phyloP scores from a whole-genome alignment of 2,113 vertebrate species.

The Carassius carassius region DNA sequence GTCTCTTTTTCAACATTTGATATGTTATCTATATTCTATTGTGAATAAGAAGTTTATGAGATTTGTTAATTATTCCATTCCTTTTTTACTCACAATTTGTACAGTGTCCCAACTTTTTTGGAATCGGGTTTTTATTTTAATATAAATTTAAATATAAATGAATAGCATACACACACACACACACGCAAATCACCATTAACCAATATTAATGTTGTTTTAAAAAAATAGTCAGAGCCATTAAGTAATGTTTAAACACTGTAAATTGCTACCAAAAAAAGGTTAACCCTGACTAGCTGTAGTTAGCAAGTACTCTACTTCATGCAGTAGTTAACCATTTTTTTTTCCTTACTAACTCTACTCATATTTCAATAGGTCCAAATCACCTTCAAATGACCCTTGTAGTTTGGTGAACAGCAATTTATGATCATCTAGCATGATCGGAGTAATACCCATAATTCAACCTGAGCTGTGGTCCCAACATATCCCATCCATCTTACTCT shows the following conservation, averaged over 20 bases:
- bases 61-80: too few relatives aligned
- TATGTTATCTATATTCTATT: too few relatives aligned
- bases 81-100: too few relatives aligned
- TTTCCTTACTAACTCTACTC: background rate
- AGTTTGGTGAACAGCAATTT: slow-evolving; percentile 39
- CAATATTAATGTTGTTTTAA: background rate
- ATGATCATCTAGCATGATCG: slow-evolving; percentile 32
- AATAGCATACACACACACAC: too few relatives aligned
- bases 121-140: too few relatives aligned
- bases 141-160: too few relatives aligned
- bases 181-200: background rate
- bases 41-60: too few relatives aligned
- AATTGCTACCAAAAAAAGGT: background rate
- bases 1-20: too few relatives aligned
- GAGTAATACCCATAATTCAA: slow-evolving; percentile 27
- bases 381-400: slow-evolving; percentile 38
- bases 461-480: slow-evolving; percentile 27
- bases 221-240: too few relatives aligned
- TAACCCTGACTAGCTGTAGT: background rate
- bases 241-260: too few relatives aligned
- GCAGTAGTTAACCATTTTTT: background rate
- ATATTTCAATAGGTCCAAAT: background rate
- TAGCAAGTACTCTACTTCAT: background rate
- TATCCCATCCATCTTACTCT: slow-evolving; percentile 36
- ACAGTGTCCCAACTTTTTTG: too few relatives aligned